These are phyloP conservation scores for Gallinago solitaria DNA, from an alignment of 2,797 vertebrate species.

Conservation along the genomic window DNA sequence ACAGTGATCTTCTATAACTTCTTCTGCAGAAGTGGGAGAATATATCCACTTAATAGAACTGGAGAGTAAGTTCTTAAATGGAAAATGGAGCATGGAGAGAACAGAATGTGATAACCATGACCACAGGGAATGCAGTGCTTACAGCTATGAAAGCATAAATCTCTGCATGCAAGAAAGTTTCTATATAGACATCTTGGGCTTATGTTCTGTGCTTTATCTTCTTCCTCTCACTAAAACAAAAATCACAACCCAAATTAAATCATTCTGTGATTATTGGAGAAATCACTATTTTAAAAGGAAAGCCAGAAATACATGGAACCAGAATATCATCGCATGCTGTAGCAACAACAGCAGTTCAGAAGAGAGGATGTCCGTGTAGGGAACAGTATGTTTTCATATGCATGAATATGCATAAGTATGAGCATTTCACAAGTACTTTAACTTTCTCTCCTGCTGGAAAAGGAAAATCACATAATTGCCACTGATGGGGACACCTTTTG, in stretches of 20 bases:
- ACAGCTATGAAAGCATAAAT: not conserved
- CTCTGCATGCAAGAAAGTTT: not conserved
- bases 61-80: constrained; percentile 2
- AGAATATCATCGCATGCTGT: not conserved
- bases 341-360: not conserved
- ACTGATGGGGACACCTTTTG: not conserved
- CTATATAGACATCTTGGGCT: not conserved
- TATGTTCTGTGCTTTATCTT: not conserved
- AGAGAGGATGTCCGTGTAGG: not conserved
- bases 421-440: not conserved
- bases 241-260: not conserved
- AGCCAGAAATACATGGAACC: not conserved
- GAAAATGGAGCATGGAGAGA: not conserved
- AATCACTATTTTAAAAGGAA: not conserved
- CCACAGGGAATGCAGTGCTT: not conserved
- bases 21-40: not conserved
- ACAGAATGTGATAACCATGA: not conserved
- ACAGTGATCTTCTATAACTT: not conserved
- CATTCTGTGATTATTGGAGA: not conserved
- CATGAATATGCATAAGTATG: too few relatives aligned
- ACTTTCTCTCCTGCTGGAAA: not conserved
- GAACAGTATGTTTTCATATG: not conserved
- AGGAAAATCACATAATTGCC: not conserved
- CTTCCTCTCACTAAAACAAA: not conserved
- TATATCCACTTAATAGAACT: not conserved